Conservation (phyloP, 2,797 vertebrate genomes). For the Anguilla megastoma region DNA sequence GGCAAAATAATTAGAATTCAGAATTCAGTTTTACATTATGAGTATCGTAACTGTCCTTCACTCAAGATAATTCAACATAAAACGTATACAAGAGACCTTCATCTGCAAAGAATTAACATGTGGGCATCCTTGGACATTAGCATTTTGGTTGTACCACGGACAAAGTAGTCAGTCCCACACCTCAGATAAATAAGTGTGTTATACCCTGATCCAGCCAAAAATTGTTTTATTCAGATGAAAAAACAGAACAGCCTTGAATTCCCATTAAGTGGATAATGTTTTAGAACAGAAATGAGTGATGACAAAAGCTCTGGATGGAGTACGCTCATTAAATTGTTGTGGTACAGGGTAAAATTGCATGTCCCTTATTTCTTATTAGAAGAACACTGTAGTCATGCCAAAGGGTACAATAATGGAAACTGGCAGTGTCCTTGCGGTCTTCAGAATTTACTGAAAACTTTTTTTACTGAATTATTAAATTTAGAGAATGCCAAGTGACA, state of each 20-base stretch:
- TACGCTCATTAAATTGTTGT: background rate
- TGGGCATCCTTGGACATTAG: no score
- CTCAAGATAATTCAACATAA: background rate
- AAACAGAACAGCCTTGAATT: background rate
- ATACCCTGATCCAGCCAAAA: background rate
- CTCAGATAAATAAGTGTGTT: background rate
- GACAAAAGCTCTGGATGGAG: background rate
- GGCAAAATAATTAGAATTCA: background rate
- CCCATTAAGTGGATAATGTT: background rate
- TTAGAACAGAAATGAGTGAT: background rate
- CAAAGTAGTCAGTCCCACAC: background rate
- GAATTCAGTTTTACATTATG: background rate
- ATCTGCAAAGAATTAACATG: background rate
- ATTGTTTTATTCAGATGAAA: background rate
- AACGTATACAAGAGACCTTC: background rate
- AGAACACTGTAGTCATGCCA: background rate
- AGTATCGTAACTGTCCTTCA: background rate
- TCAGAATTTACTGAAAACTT: no score
- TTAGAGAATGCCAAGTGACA: no score
- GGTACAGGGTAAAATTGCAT: background rate
- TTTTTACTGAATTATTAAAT: no score
- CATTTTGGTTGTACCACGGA: no score
- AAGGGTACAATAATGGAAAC: background rate
- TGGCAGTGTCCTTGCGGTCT: background rate
- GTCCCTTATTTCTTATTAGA: background rate